phyloP scores from a whole-genome alignment of 2,888 invertebrate genomes.

The Drosophila neotestacea region DNA sequence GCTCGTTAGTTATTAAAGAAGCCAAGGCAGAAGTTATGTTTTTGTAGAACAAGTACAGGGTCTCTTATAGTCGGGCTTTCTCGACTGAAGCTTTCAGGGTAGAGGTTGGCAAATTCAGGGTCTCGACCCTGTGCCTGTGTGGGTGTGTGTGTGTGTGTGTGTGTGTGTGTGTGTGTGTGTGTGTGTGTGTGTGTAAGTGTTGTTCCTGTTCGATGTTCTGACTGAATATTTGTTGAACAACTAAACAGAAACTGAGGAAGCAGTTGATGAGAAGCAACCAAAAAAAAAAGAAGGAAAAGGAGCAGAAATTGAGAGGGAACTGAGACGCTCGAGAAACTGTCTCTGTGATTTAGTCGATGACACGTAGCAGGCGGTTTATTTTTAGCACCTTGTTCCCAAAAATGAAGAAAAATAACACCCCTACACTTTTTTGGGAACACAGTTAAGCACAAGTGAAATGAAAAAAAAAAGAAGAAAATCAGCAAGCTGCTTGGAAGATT shows the following conservation, averaged over 20 bases:
- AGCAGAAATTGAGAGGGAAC: neutral
- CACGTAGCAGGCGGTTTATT: conserved; percentile 70
- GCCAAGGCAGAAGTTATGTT: too few species aligned
- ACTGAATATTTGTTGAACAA: conserved; percentile 13
- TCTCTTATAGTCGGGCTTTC: too few species aligned
- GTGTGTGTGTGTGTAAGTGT: conserved; percentile 10
- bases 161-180: conserved; percentile 7
- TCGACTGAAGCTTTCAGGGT: neutral
- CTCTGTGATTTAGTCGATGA: conserved; percentile 56
- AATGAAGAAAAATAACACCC: too few species aligned
- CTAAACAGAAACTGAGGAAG: conserved; percentile 6
- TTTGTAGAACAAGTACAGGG: too few species aligned
- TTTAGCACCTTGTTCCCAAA: conserved; percentile 60
- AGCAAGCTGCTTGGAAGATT: conserved; percentile 14
- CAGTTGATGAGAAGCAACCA: neutral
- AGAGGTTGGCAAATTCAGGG: conserved; percentile 29
- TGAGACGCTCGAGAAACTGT: conserved; percentile 11
- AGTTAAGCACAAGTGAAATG: too few species aligned
- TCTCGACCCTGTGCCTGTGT: conserved; percentile 23
- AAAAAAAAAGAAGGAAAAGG: too few species aligned
- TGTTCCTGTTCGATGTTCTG: conserved; percentile 32
- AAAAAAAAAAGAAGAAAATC: conserved; percentile 4
- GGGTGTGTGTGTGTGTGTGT: conserved; percentile 14
- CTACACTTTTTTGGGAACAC: too few species aligned
- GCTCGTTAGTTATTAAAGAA: too few species aligned